Evolutionary conservation across 1,140 invertebrate genomes (phyloP), one percentile per base, ranked within the genome.

Genomic region (Lepidotrigona ventralis): DNA sequence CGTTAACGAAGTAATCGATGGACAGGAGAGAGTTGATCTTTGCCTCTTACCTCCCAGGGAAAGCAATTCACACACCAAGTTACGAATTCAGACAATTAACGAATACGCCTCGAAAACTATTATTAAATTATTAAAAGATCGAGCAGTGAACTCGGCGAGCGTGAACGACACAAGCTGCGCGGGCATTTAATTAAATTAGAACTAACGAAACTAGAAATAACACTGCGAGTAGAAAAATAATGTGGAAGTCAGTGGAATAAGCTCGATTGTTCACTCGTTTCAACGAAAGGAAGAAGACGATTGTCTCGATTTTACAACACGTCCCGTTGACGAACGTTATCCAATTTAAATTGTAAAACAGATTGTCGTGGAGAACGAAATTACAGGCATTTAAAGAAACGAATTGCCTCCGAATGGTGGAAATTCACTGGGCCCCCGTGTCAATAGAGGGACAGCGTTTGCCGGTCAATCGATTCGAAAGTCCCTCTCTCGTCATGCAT

Each of bases 381-480:
- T 33, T 54, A 54, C 1, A 66, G 11, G 21, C 12, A 12, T 33
- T 33, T 12, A 51, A 33, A 58, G 39, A 69, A 29, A 79, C 19
- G 23, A 11, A 81, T 68, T 26, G 33, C 60, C 54, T 39, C 11
- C 39, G 26, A 78, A 78, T 71, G 15, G 29, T 70, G 58, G 56
- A 63, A 69, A 83, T 21, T 23, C 46, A 29, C 51, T 77, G 23
- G 66, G 9, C 1, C 4, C 4, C 15, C 8, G 15, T 8, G 29
- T 63, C 46, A 71, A 56, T 29, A 46, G 54, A 58, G 26, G 53
- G 51, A 56, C 12, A 56, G 33, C 74, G 53, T 29, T 21, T 46
- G 69, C 54, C 23, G 11, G 64, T 78, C 39, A 56, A 78, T 79
- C 33, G 81, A 83, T 73, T 56, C 76, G 46, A 66, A 73, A 66